These are phyloP conservation scores for Carassius carassius DNA, from an alignment of 2,113 vertebrate species.

Conservation along the genomic window DNA sequence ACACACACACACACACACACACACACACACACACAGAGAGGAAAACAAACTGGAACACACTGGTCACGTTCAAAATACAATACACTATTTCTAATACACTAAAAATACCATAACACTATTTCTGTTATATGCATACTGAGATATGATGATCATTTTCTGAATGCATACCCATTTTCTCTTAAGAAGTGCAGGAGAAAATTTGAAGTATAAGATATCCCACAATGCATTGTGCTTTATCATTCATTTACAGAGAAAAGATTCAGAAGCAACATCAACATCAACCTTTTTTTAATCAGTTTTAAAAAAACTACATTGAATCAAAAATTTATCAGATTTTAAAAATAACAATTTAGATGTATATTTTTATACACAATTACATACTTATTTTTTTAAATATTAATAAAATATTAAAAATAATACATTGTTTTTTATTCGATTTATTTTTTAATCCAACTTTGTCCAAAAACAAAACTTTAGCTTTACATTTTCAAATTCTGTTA, in stretches of 20 bases:
- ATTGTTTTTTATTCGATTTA: not conserved
- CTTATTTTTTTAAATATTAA: too few relatives aligned
- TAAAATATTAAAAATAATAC: not conserved
- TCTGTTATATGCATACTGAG: not conserved
- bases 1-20: conserved; percentile 7
- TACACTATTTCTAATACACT: too few relatives aligned
- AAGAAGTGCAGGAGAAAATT: not conserved
- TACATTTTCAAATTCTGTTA: too few relatives aligned
- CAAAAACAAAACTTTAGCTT: too few relatives aligned
- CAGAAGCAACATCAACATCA: too few relatives aligned
- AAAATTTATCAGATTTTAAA: too few relatives aligned
- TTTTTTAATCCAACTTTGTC: not conserved
- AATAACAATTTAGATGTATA: too few relatives aligned
- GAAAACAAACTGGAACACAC: not conserved
- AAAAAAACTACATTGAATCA: too few relatives aligned
- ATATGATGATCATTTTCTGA: not conserved
- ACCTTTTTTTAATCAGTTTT: too few relatives aligned
- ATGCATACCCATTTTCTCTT: not conserved
- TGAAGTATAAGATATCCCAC: not conserved
- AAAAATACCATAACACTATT: not conserved
- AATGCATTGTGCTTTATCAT: not conserved
- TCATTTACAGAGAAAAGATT: not conserved
- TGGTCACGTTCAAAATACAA: not conserved
- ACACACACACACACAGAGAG: too few relatives aligned
- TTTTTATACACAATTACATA: too few relatives aligned